Conservation (phyloP, 1,140 invertebrate genomes). For the Heterodera carotae region DNA sequence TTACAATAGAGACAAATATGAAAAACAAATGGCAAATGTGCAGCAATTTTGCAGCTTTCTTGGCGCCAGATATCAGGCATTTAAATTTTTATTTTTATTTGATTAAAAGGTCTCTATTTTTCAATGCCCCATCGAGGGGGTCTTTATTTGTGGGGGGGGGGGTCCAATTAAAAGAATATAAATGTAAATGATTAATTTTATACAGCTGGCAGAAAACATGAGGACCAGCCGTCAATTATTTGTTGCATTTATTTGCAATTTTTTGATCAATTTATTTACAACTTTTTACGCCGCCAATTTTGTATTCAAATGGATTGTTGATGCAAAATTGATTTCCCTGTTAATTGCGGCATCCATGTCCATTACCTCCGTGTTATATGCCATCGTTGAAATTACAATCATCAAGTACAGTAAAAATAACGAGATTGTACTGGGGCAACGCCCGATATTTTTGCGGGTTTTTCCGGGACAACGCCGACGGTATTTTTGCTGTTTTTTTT, state of each 20-base stretch:
- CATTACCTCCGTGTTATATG: background rate
- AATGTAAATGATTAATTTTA: background rate
- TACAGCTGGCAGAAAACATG: background rate
- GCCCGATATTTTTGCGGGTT: too few relatives aligned
- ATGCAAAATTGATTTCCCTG: too few relatives aligned
- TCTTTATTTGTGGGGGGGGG: too few relatives aligned
- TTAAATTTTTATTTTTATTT: background rate
- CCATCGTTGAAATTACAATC: background rate
- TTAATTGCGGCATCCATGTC: background rate
- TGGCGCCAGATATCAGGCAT: background rate
- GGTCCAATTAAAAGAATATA: too few relatives aligned
- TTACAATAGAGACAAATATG: slow-evolving; percentile 5
- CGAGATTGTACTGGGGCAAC: too few relatives aligned
- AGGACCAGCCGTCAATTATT: background rate
- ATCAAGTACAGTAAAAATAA: too few relatives aligned
- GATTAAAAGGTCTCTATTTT: too few relatives aligned
- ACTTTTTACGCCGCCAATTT: background rate
- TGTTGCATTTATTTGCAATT: slow-evolving; percentile 5
- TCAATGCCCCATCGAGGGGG: too few relatives aligned
- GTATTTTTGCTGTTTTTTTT: too few relatives aligned
- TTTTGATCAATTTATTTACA: background rate
- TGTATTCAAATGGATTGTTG: background rate
- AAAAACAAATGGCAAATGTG: background rate
- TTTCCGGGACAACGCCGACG: too few relatives aligned
- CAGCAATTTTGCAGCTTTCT: background rate